Percentiles rank a stretch among this genome's conserved stretches.
Conservation (phyloP, 1,140 invertebrate genomes). For the Drosophila arizonae region DNA sequence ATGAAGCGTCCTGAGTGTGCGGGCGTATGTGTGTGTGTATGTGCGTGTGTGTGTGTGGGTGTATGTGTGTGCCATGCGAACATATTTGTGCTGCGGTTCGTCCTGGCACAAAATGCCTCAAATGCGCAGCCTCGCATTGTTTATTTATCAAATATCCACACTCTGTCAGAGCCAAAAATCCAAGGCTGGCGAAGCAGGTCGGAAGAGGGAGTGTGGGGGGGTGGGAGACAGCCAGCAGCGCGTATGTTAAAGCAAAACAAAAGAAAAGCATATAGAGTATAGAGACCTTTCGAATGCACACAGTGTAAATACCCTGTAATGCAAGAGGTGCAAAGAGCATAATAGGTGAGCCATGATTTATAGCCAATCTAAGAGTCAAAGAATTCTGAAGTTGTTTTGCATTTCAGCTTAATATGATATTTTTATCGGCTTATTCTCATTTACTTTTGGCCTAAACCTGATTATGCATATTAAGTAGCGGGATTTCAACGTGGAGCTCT, state of each 20-base stretch:
- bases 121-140: conserved; percentile 54
- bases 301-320: not conserved
- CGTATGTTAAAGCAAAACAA: not conserved
- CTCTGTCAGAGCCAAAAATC: conserved; percentile 45
- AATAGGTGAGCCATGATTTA: too few relatives aligned
- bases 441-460: too few relatives aligned
- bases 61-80: conserved; percentile 8
- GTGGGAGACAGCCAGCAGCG: not conserved
- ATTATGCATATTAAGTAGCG: not conserved
- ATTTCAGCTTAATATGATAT: too few relatives aligned
- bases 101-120: conserved; percentile 11
- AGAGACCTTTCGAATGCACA: not conserved
- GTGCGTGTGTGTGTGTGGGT: not conserved
- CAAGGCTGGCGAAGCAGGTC: not conserved
- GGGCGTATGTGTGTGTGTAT: not conserved
- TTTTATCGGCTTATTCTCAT: too few relatives aligned
- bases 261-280: not conserved
- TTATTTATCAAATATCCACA: conserved; percentile 80
- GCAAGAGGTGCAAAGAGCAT: too few relatives aligned
- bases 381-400: too few relatives aligned
- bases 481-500: not conserved
- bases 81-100: conserved; percentile 30
- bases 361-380: too few relatives aligned
- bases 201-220: not conserved
- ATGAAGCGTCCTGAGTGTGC: conserved; percentile 43